Conservation (phyloP, 2,888 invertebrate species). For the Cataglyphis livida region DNA sequence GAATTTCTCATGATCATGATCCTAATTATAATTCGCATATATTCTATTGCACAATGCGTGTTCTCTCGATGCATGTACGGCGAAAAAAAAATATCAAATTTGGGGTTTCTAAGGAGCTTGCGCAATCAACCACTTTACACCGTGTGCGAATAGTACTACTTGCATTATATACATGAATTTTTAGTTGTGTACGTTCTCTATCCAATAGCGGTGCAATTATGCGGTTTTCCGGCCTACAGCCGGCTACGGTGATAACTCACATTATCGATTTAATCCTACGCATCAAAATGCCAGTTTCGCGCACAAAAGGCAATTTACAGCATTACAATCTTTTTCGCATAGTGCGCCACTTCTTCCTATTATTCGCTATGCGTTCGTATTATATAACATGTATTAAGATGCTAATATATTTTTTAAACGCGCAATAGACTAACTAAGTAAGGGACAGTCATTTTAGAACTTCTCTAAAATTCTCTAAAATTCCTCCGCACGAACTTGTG, state of each 20-base stretch:
- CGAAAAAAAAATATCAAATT: slow-evolving; percentile 49
- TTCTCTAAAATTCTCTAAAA: background rate
- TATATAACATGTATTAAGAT: slow-evolving; percentile 27
- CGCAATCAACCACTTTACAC: slow-evolving; percentile 29
- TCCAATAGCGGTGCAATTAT: slow-evolving; percentile 47
- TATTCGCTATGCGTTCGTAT: slow-evolving; percentile 26
- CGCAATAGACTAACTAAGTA: slow-evolving; percentile 24
- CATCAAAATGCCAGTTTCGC: slow-evolving; percentile 23
- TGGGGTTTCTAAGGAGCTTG: slow-evolving; percentile 49
- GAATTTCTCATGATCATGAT: background rate
- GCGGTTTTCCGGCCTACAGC: slow-evolving; percentile 34
- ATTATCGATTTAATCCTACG: slow-evolving; percentile 36
- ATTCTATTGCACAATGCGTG: background rate
- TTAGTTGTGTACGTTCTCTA: slow-evolving; percentile 30
- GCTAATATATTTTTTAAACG: slow-evolving; percentile 35
- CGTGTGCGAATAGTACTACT: slow-evolving; percentile 19
- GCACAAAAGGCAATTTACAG: slow-evolving; percentile 50
- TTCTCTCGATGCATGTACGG: slow-evolving; percentile 31
- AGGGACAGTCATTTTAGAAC: slow-evolving; percentile 28
- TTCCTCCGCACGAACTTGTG: background rate
- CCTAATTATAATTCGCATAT: slow-evolving; percentile 10
- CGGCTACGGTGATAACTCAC: slow-evolving; percentile 39
- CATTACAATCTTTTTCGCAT: slow-evolving; percentile 17
- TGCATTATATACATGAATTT: slow-evolving; percentile 42
- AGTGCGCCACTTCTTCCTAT: slow-evolving; percentile 5